Evolutionary conservation across 2,888 invertebrate genomes (phyloP).

Genomic region (Dolichomitus sp.): DNA sequence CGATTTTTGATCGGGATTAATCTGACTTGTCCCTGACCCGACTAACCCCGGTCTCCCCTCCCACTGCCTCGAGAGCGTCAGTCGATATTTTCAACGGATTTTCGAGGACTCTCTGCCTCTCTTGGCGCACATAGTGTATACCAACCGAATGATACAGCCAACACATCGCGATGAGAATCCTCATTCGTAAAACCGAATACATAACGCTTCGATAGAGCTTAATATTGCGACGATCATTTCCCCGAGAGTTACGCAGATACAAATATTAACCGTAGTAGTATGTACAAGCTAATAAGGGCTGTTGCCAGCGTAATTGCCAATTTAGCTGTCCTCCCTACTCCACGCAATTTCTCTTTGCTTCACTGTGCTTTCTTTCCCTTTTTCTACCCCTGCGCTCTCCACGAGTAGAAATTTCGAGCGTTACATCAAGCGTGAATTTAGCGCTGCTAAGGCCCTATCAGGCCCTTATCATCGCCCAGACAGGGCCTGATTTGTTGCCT

Average conservation of each 20-base stretch:
- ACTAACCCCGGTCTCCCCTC: too few species aligned
- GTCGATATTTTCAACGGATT: slow-evolving; percentile 14
- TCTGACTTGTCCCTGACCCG: too few species aligned
- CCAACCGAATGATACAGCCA: slow-evolving; percentile 15
- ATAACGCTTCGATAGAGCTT: slow-evolving; percentile 46
- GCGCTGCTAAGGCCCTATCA: too few species aligned
- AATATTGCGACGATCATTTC: slow-evolving; percentile 21
- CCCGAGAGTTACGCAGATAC: not conserved
- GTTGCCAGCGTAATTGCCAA: slow-evolving; percentile 58
- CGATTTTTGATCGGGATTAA: too few species aligned
- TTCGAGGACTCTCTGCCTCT: slow-evolving; percentile 33
- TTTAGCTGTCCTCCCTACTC: slow-evolving; percentile 17
- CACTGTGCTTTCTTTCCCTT: not conserved
- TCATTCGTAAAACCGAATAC: slow-evolving; percentile 31
- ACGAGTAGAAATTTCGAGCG: too few species aligned
- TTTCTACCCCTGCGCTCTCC: slow-evolving; percentile 1
- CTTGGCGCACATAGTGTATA: not conserved
- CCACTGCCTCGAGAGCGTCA: slow-evolving; percentile 18
- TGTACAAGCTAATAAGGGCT: slow-evolving; percentile 56
- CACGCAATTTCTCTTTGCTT: not conserved
- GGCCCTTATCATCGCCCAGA: too few species aligned
- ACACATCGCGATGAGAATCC: slow-evolving; percentile 28
- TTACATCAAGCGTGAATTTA: too few species aligned
- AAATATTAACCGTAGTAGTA: slow-evolving; percentile 35
- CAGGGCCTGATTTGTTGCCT: too few species aligned